These are phyloP conservation scores for Parazoanthus atlanticus DNA, from an alignment of 92 coral and sea anemone genomes.

Conservation along the genomic window DNA sequence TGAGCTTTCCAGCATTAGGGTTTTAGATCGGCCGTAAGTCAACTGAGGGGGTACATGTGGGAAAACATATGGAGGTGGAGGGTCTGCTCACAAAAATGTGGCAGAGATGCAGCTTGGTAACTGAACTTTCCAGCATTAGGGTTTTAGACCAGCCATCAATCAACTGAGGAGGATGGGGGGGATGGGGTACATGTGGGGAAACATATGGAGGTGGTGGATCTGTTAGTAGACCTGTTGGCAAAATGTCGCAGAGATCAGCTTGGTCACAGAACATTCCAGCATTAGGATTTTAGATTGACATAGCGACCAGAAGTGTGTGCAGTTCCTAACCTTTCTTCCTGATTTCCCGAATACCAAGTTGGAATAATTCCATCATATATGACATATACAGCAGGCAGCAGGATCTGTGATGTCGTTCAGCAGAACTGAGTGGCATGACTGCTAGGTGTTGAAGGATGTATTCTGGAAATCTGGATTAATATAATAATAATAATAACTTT, in stretches of 20 bases:
- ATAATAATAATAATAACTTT: too few relatives aligned
- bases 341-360: conserved; percentile 55
- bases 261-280: not conserved
- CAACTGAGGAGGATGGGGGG: too few relatives aligned
- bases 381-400: conserved; percentile 83
- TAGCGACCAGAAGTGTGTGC: not conserved
- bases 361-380: conserved; percentile 73
- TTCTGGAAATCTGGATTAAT: conserved; percentile 71
- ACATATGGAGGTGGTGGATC: too few relatives aligned
- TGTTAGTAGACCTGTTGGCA: too few relatives aligned
- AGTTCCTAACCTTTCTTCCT: conserved; percentile 6
- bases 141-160: not conserved
- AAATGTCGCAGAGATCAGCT: not conserved
- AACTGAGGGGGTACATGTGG: not conserved
- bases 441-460: conserved; percentile 78
- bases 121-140: not conserved
- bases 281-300: not conserved
- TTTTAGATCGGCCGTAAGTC: not conserved
- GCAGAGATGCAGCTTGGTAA: not conserved
- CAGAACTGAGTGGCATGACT: conserved; percentile 66
- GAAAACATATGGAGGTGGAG: too few relatives aligned
- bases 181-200: not conserved
- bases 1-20: not conserved
- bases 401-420: conserved; percentile 70
- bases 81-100: too few relatives aligned